Percentiles rank a stretch among this genome's conserved stretches.
phyloP scores from a whole-genome alignment of 2,888 invertebrate genomes.

The Agriopis aurantiaria region DNA sequence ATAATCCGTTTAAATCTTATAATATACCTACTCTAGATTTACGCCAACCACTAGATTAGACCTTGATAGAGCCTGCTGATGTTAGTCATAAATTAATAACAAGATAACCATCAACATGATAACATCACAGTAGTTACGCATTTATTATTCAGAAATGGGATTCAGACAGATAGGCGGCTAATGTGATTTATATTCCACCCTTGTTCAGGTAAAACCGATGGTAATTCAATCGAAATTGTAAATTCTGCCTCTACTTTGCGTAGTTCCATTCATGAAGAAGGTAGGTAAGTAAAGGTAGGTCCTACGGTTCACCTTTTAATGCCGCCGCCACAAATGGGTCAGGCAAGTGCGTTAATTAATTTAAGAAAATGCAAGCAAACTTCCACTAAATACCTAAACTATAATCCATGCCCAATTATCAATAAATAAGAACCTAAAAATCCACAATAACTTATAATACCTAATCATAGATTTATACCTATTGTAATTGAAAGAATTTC shows the following conservation, averaged over 20 bases:
- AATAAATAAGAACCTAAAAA: too few species aligned
- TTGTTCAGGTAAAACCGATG: conserved; percentile 12
- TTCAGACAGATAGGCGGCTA: conserved; percentile 19
- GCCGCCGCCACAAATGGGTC: too few species aligned
- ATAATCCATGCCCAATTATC: too few species aligned
- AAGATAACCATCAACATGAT: conserved; percentile 37
- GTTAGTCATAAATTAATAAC: conserved; percentile 14
- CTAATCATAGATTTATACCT: too few species aligned
- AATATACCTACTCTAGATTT: background rate
- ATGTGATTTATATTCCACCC: conserved; percentile 26
- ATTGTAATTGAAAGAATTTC: too few species aligned
- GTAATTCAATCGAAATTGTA: conserved; percentile 35
- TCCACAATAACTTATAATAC: too few species aligned
- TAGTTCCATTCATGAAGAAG: conserved; percentile 31
- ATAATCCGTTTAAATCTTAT: background rate
- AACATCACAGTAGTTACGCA: conserved; percentile 35
- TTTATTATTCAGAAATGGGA: conserved; percentile 36
- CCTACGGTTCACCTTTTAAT: background rate
- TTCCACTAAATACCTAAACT: too few species aligned
- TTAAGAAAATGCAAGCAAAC: too few species aligned
- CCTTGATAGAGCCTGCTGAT: conserved; percentile 14
- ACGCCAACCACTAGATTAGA: conserved; percentile 15
- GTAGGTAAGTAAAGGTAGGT: conserved; percentile 6
- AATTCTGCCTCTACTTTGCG: conserved; percentile 24
- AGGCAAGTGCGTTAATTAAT: too few species aligned